Conservation (phyloP, 2,888 invertebrate genomes). For the Autographa gamma region DNA sequence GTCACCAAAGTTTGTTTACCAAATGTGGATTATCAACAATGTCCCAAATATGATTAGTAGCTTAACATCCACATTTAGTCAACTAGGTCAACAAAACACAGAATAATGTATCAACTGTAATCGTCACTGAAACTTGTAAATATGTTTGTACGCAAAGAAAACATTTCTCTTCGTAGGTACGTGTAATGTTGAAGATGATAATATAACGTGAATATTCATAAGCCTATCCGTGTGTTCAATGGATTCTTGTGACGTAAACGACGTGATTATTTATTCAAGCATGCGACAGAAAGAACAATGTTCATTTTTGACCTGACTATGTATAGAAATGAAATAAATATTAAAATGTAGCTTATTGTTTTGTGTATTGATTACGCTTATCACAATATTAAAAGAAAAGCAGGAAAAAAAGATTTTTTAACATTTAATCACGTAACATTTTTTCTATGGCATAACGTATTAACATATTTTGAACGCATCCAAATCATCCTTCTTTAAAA, state of each 20-base stretch:
- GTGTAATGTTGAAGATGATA: constrained; percentile 60
- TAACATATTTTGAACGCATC: too few species aligned
- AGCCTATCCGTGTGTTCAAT: constrained; percentile 67
- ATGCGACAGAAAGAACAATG: constrained; percentile 80
- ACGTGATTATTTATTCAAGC: constrained; percentile 83
- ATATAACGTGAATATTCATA: constrained; percentile 69
- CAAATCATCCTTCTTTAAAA: too few species aligned
- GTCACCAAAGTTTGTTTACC: not conserved
- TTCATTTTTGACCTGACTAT: too few species aligned
- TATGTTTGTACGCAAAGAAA: constrained; percentile 17
- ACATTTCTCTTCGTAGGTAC: constrained; percentile 25
- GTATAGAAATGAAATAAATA: too few species aligned
- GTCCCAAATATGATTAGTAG: not conserved
- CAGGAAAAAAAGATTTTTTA: too few species aligned
- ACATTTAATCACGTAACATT: too few species aligned
- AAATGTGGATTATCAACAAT: not conserved
- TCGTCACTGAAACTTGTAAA: constrained; percentile 7
- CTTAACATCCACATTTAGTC: not conserved
- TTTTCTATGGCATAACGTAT: too few species aligned
- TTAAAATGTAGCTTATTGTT: too few species aligned
- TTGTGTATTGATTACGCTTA: too few species aligned
- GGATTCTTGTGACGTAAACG: constrained; percentile 73
- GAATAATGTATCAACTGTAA: not conserved
- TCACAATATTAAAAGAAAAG: too few species aligned
- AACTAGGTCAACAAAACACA: not conserved